phyloP scores from a whole-genome alignment of 2,888 invertebrate species.

The Drosophila mimetica region DNA sequence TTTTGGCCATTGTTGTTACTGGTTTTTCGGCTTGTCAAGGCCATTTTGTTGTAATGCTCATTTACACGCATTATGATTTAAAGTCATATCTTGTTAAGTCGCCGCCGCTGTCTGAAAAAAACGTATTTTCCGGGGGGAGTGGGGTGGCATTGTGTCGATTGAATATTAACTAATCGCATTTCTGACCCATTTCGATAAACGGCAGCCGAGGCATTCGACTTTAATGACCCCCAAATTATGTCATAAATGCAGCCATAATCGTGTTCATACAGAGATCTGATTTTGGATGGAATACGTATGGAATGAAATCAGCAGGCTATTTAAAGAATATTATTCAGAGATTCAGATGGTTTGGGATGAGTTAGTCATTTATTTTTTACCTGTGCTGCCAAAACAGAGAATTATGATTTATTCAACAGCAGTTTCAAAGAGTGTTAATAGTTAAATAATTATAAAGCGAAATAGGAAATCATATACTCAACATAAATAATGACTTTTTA shows the following conservation, averaged over 20 bases:
- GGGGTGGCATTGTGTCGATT: constrained; percentile 12
- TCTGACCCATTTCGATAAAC: constrained; percentile 20
- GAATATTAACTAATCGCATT: constrained; percentile 36
- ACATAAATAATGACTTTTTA: not conserved
- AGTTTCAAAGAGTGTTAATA: not conserved
- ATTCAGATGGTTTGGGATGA: not conserved
- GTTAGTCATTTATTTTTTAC: constrained; percentile 12
- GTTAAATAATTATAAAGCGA: not conserved
- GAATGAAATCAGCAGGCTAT: constrained; percentile 23
- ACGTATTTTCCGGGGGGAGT: constrained; percentile 27
- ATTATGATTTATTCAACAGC: not conserved
- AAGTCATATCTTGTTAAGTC: constrained; percentile 59
- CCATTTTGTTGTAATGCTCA: constrained; percentile 66
- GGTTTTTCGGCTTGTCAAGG: constrained; percentile 49
- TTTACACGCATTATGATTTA: constrained; percentile 61
- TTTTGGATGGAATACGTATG: constrained; percentile 4
- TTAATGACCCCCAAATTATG: constrained; percentile 28
- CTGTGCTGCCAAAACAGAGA: not conserved
- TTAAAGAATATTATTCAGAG: constrained; percentile 25
- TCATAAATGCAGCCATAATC: constrained; percentile 31
- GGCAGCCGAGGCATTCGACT: constrained; percentile 11
- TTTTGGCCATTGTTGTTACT: not conserved
- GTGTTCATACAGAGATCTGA: not conserved
- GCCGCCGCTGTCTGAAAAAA: constrained; percentile 51
- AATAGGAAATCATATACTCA: not conserved